Evolutionary conservation across 2,888 invertebrate genomes (phyloP).

Genomic region (Lasioglossum villosulum): DNA sequence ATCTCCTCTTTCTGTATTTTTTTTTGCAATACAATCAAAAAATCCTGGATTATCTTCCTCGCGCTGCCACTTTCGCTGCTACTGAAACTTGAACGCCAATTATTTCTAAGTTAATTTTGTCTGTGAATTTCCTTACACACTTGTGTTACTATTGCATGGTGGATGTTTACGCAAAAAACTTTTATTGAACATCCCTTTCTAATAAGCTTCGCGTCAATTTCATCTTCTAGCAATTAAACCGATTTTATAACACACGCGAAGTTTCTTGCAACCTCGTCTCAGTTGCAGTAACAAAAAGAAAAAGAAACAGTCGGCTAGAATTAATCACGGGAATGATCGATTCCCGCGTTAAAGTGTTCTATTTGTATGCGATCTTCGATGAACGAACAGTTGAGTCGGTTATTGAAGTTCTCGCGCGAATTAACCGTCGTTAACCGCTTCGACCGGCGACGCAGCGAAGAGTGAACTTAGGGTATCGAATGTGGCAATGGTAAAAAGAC

Average conservation of each 20-base stretch:
- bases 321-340: constrained; percentile 58
- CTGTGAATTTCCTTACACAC: background rate
- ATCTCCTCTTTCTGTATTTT: background rate
- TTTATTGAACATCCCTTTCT: background rate
- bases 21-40: background rate
- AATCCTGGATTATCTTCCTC: no score
- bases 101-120: background rate
- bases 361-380: background rate
- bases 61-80: background rate
- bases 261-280: constrained; percentile 65
- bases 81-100: background rate
- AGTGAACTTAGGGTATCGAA: background rate
- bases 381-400: background rate
- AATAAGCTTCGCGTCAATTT: background rate
- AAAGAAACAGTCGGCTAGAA: constrained; percentile 71
- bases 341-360: background rate
- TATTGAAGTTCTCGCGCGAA: background rate
- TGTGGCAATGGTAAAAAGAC: background rate
- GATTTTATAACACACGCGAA: background rate
- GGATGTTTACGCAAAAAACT: background rate
- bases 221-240: background rate
- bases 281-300: constrained; percentile 70
- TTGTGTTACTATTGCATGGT: background rate
- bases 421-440: background rate
- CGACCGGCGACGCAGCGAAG: background rate